A percentile compares a stretch with the other conserved stretches of the same genome.
Conservation (phyloP, 2,113 vertebrate species). For the Ia io region DNA sequence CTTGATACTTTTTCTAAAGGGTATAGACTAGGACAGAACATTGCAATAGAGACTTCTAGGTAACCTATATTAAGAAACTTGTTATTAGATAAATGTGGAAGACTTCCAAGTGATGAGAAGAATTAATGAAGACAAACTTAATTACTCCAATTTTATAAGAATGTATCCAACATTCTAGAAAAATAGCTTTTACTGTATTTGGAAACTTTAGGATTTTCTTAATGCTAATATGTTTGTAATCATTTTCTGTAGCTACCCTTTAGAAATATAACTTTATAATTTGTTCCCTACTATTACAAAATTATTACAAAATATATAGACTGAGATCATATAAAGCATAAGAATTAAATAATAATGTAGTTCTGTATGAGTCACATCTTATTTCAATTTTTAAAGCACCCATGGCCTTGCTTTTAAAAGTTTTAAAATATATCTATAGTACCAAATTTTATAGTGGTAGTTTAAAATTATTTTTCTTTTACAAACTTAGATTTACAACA, state of each 20-base stretch:
- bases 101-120: not conserved
- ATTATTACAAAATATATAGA: not conserved
- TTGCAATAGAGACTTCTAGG: not conserved
- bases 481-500: not conserved
- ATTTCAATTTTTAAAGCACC: not conserved
- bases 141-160: not conserved
- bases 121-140: not conserved
- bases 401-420: not conserved
- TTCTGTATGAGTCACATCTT: not conserved
- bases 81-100: not conserved
- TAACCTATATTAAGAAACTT: not conserved
- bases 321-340: not conserved
- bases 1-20: not conserved
- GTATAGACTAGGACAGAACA: not conserved
- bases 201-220: not conserved
- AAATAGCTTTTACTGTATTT: too few relatives aligned
- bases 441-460: not conserved
- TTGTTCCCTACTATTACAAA: not conserved
- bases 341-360: not conserved
- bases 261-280: not conserved
- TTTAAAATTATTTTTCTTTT: constrained; percentile 19
- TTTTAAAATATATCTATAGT: not conserved
- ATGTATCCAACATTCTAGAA: not conserved
- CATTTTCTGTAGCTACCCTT: not conserved
- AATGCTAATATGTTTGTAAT: not conserved